These are phyloP conservation scores for Argyrosomus japonicus DNA, from an alignment of 2,113 vertebrate species.

Conservation along the genomic window DNA sequence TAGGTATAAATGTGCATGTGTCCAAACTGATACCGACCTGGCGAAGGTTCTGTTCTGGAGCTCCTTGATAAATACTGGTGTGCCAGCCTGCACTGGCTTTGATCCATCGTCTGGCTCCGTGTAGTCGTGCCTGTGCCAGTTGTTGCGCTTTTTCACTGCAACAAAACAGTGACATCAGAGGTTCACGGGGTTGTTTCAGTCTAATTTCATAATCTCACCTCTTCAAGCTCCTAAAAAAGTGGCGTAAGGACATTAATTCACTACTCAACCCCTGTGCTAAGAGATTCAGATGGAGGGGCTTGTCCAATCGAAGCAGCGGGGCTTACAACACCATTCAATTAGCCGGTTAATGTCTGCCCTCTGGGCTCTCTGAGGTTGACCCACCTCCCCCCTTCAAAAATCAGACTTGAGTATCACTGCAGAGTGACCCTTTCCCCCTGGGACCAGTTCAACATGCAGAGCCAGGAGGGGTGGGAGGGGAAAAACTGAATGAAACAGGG, in stretches of 20 bases:
- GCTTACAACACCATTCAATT: conserved; percentile 70
- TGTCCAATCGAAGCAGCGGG: conserved; percentile 51
- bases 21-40: conserved; percentile 82
- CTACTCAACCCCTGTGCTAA: conserved; percentile 35
- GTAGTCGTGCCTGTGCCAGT: conserved; percentile 98
- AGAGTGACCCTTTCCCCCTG: conserved; percentile 13
- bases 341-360: conserved; percentile 67
- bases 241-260: conserved; percentile 30
- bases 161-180: conserved; percentile 1
- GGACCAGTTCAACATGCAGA: conserved; percentile 36
- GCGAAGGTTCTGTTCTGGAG: conserved; percentile 91
- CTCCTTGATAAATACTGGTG: conserved; percentile 90
- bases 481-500: conserved; percentile 1
- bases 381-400: conserved; percentile 23
- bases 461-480: background rate
- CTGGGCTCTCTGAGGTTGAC: conserved; percentile 44
- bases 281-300: conserved; percentile 23
- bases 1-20: background rate
- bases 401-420: conserved; percentile 38
- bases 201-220: background rate
- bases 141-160: conserved; percentile 95
- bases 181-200: background rate
- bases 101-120: conserved; percentile 91
- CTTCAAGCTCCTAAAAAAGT: conserved; percentile 20
- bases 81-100: conserved; percentile 95